Percentiles rank a stretch among this genome's conserved stretches.
phyloP scores from a whole-genome alignment of 2,113 vertebrate species.

The Genyomyrus donnyi region DNA sequence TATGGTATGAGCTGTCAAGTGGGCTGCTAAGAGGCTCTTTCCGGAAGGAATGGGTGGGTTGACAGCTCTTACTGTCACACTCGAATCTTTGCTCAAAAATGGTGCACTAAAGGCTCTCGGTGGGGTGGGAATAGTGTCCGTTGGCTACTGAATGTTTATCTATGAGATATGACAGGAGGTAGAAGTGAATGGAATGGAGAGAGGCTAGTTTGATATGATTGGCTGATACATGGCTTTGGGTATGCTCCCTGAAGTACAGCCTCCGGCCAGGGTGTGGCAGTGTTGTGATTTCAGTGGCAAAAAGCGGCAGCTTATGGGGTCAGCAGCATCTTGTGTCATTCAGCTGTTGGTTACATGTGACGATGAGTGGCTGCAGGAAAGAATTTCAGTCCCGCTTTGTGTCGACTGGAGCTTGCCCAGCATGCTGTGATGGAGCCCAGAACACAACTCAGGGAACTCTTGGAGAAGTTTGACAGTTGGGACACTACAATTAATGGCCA shows the following conservation, averaged over 20 bases:
- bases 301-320: neutral
- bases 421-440: neutral
- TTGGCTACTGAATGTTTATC: neutral
- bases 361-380: neutral
- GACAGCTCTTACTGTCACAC: neutral
- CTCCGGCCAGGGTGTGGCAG: neutral
- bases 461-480: neutral
- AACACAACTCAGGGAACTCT: neutral
- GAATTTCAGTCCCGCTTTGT: neutral
- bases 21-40: constrained; percentile 1
- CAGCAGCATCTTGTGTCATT: neutral
- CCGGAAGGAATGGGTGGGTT: neutral
- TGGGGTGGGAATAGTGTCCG: neutral
- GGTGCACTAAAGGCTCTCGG: neutral
- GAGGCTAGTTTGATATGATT: neutral
- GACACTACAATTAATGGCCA: neutral
- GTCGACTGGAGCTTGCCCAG: neutral
- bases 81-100: neutral
- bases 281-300: neutral
- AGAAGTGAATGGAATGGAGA: neutral
- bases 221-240: neutral
- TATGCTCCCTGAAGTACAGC: neutral
- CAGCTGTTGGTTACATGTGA: neutral
- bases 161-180: neutral
- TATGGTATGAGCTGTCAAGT: neutral